Evolutionary conservation across 2,888 invertebrate genomes (phyloP), one percentile per base, ranked within the genome.

Genomic region (Limnephilus lunatus): DNA sequence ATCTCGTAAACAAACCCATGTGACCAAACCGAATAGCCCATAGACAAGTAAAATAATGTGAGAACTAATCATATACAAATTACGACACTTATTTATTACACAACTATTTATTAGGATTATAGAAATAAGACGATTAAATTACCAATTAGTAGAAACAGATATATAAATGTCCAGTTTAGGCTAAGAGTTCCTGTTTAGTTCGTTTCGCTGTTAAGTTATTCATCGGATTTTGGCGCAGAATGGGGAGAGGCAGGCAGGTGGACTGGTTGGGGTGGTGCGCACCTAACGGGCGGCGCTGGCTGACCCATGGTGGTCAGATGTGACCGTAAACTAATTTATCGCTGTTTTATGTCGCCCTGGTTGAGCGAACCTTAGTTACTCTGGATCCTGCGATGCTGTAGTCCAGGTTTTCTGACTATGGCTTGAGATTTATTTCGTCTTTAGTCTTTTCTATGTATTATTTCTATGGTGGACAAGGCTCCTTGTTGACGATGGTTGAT

Each of bases 221-320:
- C 89, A 92, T 85, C 81, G 53, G 44, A 92, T 53, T 89, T 89
- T 91, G 91, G 88, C 91, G 91, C 91, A 89, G 89, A 30, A 81
- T 44, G 39, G n/a, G 30, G 39, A 30, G 81, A 81, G 81, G 35
- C 19, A 81, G 80, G 81, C 68, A 80, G 32, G 32, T 83, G 30
- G 32, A 48, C 30, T 19, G 9, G 44, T 39, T 12, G 81, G 80
- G 31, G 48, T 12, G 31, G n/a, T 85, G 85, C 44, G 44, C 85
- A 85, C 85, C 39, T 35, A 39, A 85, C 39, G 32, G 35, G 32
- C 39, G 32, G 35, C n/a, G 53, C 25, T 39, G 83, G 19, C n/a
- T 39, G 39, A 85, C 85, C 44, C 25, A 48, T n/a, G 25, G 53
- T 25, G 53, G 53, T 68, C 19, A 25, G 85, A 85, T 30, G n/a